phyloP scores from a whole-genome alignment of 2,113 vertebrate genomes.

The Atractosteus spatula region DNA sequence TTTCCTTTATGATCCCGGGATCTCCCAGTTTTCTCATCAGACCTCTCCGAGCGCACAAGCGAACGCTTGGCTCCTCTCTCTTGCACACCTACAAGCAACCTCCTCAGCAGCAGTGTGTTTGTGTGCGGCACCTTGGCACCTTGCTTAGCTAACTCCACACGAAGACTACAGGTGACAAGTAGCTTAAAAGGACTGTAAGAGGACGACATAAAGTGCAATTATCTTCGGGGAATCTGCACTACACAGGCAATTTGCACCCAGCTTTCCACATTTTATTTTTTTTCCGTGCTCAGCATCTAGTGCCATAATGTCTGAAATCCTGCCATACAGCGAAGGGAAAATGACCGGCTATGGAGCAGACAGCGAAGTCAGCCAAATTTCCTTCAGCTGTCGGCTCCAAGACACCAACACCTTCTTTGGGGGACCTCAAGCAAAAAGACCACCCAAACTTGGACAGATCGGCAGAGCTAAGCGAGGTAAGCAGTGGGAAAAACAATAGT shows the following conservation, averaged over 20 bases:
- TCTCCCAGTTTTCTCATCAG: slow-evolving; percentile 78
- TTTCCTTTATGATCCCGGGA: slow-evolving; percentile 93
- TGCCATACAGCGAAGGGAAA: slow-evolving; percentile 95
- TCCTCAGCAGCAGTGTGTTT: slow-evolving; percentile 16
- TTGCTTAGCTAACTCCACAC: slow-evolving; percentile 24
- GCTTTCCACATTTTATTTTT: neutral
- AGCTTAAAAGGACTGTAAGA: slow-evolving; percentile 15
- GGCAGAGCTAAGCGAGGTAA: slow-evolving; percentile 94
- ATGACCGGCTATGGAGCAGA: slow-evolving; percentile 92
- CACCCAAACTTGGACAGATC: slow-evolving; percentile 95
- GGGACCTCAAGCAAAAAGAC: slow-evolving; percentile 90
- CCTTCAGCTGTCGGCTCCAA: slow-evolving; percentile 97
- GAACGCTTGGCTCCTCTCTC: slow-evolving; percentile 42
- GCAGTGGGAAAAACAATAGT: slow-evolving; percentile 5
- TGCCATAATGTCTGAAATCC: slow-evolving; percentile 88
- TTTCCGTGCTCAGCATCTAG: slow-evolving; percentile 17
- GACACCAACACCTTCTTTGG: slow-evolving; percentile 92
- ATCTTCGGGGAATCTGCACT: slow-evolving; percentile 29
- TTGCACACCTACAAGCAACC: slow-evolving; percentile 24
- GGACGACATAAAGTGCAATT: slow-evolving; percentile 30
- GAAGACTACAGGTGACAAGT: slow-evolving; percentile 12
- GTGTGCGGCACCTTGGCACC: slow-evolving; percentile 10
- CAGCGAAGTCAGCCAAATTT: slow-evolving; percentile 88
- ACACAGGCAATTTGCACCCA: neutral
- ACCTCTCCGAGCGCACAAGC: slow-evolving; percentile 58